phyloP scores from a whole-genome alignment of 2,797 vertebrate species.

The Nannoperca obscura region DNA sequence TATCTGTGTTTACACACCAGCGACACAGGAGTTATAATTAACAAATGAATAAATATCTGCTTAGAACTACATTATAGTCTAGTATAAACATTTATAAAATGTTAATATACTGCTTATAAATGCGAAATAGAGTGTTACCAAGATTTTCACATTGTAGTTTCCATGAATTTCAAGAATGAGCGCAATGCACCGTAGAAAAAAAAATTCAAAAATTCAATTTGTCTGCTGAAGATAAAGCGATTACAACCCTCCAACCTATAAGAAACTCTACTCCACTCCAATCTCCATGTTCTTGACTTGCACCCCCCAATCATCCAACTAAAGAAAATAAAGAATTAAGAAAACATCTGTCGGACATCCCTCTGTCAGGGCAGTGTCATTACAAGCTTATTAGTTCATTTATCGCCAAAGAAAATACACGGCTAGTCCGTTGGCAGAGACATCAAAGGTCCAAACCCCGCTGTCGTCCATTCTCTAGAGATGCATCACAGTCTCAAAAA shows the following conservation, averaged over 20 bases:
- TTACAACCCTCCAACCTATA: background rate
- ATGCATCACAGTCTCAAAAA: constrained; percentile 44
- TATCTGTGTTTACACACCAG: too few relatives aligned
- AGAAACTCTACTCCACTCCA: constrained; percentile 15
- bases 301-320: constrained; percentile 6
- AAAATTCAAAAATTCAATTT: constrained; percentile 12
- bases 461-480: constrained; percentile 50
- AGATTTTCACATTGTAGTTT: background rate
- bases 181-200: background rate
- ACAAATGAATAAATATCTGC: background rate
- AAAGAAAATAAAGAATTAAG: constrained; percentile 50
- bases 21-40: too few relatives aligned
- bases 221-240: background rate
- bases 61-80: background rate
- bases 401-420: constrained; percentile 44
- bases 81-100: background rate
- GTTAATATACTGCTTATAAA: background rate
- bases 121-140: background rate
- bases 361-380: constrained; percentile 46
- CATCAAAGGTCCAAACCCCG: constrained; percentile 59
- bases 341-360: constrained; percentile 59
- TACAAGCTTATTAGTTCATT: constrained; percentile 56
- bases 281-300: background rate
- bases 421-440: constrained; percentile 38
- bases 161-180: background rate